Percentiles rank a stretch among this genome's conserved stretches.
Evolutionary conservation across 2,888 invertebrate species (phyloP).

Genomic region (Microdon myrmicae): DNA sequence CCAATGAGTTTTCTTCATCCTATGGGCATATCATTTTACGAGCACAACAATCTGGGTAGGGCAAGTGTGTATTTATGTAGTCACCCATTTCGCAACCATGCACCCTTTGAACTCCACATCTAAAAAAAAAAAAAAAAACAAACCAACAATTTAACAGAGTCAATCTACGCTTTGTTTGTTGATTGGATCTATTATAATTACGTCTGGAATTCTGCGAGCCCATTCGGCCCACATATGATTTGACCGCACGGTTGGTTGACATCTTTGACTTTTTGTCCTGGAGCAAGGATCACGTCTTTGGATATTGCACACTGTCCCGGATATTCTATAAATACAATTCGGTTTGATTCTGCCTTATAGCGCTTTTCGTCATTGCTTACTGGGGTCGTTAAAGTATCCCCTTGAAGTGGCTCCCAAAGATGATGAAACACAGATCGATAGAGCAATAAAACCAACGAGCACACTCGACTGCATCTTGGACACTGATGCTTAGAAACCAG

Average conservation of each 20-base stretch:
- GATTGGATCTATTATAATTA: conserved; percentile 21
- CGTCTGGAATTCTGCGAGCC: conserved; percentile 51
- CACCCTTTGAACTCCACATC: conserved; percentile 45
- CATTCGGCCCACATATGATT: conserved; percentile 38
- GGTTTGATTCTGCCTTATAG: background rate
- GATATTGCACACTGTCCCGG: conserved; percentile 56
- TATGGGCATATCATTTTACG: conserved; percentile 1
- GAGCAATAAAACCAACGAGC: background rate
- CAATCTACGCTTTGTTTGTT: no score
- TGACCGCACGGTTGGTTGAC: conserved; percentile 44
- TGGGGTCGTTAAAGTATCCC: conserved; percentile 10
- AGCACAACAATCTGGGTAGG: conserved; percentile 33
- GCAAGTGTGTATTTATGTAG: background rate
- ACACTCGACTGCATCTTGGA: background rate
- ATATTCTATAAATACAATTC: conserved; percentile 23
- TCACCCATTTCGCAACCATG: conserved; percentile 44
- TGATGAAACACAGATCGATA: background rate
- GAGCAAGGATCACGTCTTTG: conserved; percentile 32
- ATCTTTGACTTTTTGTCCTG: conserved; percentile 31
- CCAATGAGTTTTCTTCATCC: background rate
- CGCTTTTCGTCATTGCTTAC: conserved; percentile 4
- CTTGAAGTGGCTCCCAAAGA: conserved; percentile 3
- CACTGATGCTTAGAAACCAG: no score
- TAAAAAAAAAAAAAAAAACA: conserved; percentile 17
- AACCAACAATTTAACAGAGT: background rate